phyloP scores from a whole-genome alignment of 2,797 vertebrate genomes.

The Anniella stebbinsi region DNA sequence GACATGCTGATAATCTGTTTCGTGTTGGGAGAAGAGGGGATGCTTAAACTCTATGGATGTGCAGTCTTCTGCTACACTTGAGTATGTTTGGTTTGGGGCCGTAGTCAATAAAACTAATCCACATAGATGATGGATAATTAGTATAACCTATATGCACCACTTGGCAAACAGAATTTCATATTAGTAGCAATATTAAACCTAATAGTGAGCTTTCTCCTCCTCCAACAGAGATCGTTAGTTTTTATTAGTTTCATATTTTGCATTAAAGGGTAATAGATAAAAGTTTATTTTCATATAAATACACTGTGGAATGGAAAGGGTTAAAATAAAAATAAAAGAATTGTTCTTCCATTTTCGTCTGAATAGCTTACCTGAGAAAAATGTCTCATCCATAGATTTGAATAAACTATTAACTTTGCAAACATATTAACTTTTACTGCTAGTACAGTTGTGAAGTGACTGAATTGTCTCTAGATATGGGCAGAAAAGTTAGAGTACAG shows the following conservation, averaged over 20 bases:
- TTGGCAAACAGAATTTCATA: background rate
- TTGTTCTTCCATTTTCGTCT: background rate
- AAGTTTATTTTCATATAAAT: background rate
- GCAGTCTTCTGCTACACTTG: background rate
- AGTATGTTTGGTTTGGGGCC: background rate
- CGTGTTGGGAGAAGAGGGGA: background rate
- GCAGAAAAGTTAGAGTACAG: background rate
- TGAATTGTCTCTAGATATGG: background rate
- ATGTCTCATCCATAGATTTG: background rate
- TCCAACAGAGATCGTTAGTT: background rate
- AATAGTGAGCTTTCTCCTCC: background rate
- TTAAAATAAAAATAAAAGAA: background rate
- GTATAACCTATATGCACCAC: background rate
- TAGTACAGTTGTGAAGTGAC: background rate
- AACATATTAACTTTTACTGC: background rate
- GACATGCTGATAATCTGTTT: background rate
- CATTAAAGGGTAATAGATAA: background rate
- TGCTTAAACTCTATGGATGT: background rate
- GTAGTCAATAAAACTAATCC: background rate
- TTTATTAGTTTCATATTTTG: background rate
- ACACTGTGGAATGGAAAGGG: background rate
- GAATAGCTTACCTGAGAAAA: background rate
- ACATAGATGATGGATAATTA: background rate
- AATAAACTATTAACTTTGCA: background rate
- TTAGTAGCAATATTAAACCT: background rate